Percentiles rank a stretch among this genome's conserved stretches.
Evolutionary conservation across 2,797 vertebrate genomes (phyloP).

Genomic region (Pangasius mekongensis): DNA sequence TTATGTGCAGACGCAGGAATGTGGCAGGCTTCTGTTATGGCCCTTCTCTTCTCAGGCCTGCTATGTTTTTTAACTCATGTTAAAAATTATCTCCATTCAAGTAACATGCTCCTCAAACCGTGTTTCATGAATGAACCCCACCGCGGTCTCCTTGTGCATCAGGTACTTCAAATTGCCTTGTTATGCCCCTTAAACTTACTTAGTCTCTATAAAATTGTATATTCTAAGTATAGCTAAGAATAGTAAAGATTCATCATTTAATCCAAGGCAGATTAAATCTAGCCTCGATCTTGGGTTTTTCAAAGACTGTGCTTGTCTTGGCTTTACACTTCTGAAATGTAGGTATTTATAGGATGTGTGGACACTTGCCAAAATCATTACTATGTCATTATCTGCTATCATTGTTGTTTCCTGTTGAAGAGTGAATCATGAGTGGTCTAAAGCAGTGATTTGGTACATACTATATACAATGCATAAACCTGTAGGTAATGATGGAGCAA

Average conservation of each 20-base stretch:
- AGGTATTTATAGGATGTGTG: not conserved
- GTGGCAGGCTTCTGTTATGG: constrained; percentile 27
- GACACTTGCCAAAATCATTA: not conserved
- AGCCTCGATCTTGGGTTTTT: not conserved
- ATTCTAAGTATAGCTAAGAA: not conserved
- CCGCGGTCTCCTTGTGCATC: not conserved
- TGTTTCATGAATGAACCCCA: not conserved
- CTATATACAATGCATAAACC: constrained; percentile 12
- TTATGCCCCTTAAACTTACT: not conserved
- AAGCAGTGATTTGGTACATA: constrained; percentile 10
- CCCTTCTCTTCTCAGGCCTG: constrained; percentile 23
- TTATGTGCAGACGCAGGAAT: constrained; percentile 38
- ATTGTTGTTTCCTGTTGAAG: constrained; percentile 16
- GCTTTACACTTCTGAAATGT: not conserved
- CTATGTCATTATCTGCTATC: constrained; percentile 40
- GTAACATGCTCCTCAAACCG: not conserved
- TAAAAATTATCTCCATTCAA: constrained; percentile 30
- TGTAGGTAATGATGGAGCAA: constrained; percentile 24
- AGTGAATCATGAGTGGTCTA: constrained; percentile 16
- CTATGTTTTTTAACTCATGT: constrained; percentile 1
- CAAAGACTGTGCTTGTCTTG: not conserved
- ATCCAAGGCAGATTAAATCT: not conserved
- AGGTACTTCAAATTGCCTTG: not conserved
- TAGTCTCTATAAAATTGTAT: not conserved
- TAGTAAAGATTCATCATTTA: not conserved